Base-by-base conservation (phyloP, 2,888 invertebrate species). In the Chromoteleia sp. region DNA sequence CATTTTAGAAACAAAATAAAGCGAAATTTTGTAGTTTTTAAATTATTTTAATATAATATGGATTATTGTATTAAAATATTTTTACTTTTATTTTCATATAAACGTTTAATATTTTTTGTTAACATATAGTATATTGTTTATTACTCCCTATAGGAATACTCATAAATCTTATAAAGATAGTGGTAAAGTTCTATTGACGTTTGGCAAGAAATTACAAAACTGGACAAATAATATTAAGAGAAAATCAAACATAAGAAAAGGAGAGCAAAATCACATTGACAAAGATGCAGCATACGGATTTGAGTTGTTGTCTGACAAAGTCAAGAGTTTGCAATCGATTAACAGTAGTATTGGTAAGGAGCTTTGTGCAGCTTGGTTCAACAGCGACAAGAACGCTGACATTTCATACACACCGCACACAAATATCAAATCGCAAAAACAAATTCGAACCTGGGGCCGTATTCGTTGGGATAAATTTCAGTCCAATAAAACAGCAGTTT, bases 391-490 rank as follows among this genome's bases (percentile, higher is more conserved):
- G n/a, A n/a, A 75, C 19, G 63, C 80, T 6, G 85, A 86, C 1
- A 21, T 85, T 0, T 70, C 81, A 19, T 85, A 85, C 50, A 87
- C 87, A 0, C 83, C 84, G 25, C 85, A 88, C 21, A 86, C 89
- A 0, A 83, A 71, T 7, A 84, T 82, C 4, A 83, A 84, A 14
- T 86, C 85, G 3, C 90, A 94, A 92, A 92, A 92, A 75, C 84
- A 88, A 8, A 92, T 93, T 17, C 90, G 92, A 29, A 93, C 93
- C 6, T 94, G 94, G 65, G 98, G 98, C 10, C 94, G 96, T 56
- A 94, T 98, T 82, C 94, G 95, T 84, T 96, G 96, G 85, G 96
- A 97, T 85, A 94, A 95, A 0, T 94, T 95, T 2, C 95, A 0
- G 48, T 83, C 95, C 0, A 70, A 74, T 0, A 94, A 95, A 30